Evolutionary conservation across 2,888 invertebrate genomes (phyloP).

Genomic region (Drosophila leonis): DNA sequence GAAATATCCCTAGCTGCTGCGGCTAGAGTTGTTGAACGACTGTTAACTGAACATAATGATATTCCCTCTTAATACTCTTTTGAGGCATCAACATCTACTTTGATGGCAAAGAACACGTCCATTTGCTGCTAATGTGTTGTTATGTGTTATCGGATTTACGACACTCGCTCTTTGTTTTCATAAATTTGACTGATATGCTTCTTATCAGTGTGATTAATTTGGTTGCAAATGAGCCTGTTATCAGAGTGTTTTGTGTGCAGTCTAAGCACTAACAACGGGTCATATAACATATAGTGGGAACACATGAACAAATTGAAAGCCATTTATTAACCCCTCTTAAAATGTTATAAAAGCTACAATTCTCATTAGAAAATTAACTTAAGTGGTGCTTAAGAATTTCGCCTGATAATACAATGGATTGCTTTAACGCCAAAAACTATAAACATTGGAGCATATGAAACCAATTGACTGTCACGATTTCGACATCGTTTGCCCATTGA

Average conservation of each 20-base stretch:
- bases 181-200: constrained; percentile 29
- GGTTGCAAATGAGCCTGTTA: constrained; percentile 39
- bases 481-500: not conserved
- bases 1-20: not conserved
- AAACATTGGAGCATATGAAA: not conserved
- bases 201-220: constrained; percentile 37
- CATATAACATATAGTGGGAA: not conserved
- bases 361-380: not conserved
- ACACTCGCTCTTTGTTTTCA: constrained; percentile 12
- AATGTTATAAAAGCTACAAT: not conserved
- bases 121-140: constrained; percentile 19
- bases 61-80: not conserved
- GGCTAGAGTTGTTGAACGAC: constrained; percentile 14
- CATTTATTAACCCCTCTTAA: not conserved
- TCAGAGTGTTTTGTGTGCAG: constrained; percentile 9
- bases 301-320: not conserved
- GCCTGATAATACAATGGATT: constrained; percentile 2
- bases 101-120: constrained; percentile 5
- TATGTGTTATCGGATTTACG: constrained; percentile 41
- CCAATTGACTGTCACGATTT: not conserved
- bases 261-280: not conserved
- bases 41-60: constrained; percentile 4
- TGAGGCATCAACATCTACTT: not conserved
- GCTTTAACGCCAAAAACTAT: not conserved
- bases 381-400: constrained; percentile 1